Base-by-base conservation (phyloP, 2,797 vertebrate genomes). In the Lepilemur septentrionalis region DNA sequence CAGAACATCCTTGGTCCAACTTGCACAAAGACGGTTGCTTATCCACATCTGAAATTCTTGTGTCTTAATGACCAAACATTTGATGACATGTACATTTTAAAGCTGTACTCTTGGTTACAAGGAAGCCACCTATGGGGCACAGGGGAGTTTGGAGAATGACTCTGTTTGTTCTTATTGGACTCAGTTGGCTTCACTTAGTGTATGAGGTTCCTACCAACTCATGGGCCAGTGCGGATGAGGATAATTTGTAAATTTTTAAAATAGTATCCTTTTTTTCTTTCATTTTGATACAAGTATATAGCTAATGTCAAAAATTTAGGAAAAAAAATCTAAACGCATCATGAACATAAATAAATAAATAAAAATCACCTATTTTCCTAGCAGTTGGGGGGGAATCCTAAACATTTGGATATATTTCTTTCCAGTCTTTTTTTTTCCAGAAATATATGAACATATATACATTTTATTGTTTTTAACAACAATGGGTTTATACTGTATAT, bases 311-410 rank as follows among this genome's bases (percentile, higher is more conserved):
- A 94, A 75, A 70, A 57, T 59, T 30, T 69, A 32, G 50, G 30
- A 0, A 41, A 61, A 57, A 89, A 25, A 55, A 50, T 18, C 63
- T 28, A 50, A 15, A 48, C 43, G 9, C 4, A 43, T 72, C 88
- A 73, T 30, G 79, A 55, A 82, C 30, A 48, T 3, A 91, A 90
- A n/a, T 59, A 91, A 90, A 38, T 59, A 79, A 80, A 38, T 72
- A 35, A 92, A 86, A 84, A n/a, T 50, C 38, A 79, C 38, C 41
- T 55, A 1, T 82, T 52, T 79, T 92, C 20, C 41, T 80, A 70
- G 25, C 0, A 30, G 82, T 83, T 2, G 5, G 28, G 41, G 7
- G 6, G 13, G 8, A 61, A 11, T 0, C 3, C 8, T 28, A 41
- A 61, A 72, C 43, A 35, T 55, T 61, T 50, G 50, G 28, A 73